Percentiles rank a stretch among this genome's conserved stretches.
phyloP scores from a whole-genome alignment of 2,113 vertebrate genomes.

The Helogale parvula region DNA sequence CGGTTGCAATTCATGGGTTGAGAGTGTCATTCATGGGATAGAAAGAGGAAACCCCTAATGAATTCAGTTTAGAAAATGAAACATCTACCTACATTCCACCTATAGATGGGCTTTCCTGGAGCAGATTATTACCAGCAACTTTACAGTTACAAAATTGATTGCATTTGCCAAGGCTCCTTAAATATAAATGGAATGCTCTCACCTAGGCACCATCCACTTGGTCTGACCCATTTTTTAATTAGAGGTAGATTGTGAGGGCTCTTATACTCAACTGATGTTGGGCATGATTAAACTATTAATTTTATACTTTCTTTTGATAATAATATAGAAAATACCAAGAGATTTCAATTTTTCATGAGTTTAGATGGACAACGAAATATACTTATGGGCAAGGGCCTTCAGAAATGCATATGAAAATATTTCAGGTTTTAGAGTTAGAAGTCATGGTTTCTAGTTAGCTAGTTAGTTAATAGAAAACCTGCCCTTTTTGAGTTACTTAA shows the following conservation, averaged over 20 bases:
- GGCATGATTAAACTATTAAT: not conserved
- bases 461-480: not conserved
- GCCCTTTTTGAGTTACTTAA: not conserved
- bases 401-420: not conserved
- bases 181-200: no score
- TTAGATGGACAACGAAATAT: not conserved
- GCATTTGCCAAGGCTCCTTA: not conserved
- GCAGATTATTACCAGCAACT: not conserved
- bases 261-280: not conserved
- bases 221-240: not conserved
- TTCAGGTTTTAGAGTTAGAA: not conserved
- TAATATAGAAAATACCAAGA: not conserved
- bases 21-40: not conserved
- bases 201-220: rapidly evolving
- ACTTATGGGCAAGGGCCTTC: not conserved
- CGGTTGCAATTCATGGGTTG: not conserved
- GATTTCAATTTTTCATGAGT: not conserved
- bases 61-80: not conserved
- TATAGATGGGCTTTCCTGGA: not conserved
- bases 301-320: not conserved
- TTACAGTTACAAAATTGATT: not conserved
- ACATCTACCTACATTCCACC: not conserved
- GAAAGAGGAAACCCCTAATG: not conserved
- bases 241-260: not conserved
- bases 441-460: not conserved